Conservation (phyloP, 2,113 vertebrate genomes). For the Grantiella picta region DNA sequence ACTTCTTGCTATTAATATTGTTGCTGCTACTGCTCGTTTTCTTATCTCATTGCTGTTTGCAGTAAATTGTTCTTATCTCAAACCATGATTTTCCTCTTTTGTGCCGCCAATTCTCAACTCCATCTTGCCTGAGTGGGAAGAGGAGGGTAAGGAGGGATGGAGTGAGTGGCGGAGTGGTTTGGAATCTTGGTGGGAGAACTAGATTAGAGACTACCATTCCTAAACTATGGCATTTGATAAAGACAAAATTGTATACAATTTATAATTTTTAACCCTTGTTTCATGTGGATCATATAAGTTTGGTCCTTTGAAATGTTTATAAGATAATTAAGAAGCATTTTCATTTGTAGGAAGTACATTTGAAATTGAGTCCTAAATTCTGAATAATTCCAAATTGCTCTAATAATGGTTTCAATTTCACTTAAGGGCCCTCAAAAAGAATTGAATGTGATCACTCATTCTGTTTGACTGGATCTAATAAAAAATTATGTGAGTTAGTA, state of each 20-base stretch:
- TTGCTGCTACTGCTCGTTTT: background rate
- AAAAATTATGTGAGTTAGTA: background rate
- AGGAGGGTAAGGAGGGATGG: accelerated
- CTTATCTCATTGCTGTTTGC: background rate
- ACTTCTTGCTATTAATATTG: background rate
- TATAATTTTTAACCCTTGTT: background rate
- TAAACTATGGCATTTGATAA: background rate
- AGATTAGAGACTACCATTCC: background rate
- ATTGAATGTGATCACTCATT: background rate
- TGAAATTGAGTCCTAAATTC: background rate
- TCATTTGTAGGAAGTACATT: background rate
- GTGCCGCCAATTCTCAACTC: background rate
- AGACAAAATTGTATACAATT: accelerated
- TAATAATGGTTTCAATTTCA: background rate
- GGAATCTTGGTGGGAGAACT: background rate
- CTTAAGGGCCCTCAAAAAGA: background rate
- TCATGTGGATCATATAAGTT: background rate
- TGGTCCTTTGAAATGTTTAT: background rate
- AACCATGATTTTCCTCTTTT: background rate
- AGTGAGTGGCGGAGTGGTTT: accelerated
- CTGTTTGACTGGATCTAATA: background rate
- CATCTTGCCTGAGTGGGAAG: background rate
- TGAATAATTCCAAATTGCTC: background rate
- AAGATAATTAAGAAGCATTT: background rate
- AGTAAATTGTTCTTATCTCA: background rate